Conservation (phyloP, 2,113 vertebrate species). For the Cavia aperea region DNA sequence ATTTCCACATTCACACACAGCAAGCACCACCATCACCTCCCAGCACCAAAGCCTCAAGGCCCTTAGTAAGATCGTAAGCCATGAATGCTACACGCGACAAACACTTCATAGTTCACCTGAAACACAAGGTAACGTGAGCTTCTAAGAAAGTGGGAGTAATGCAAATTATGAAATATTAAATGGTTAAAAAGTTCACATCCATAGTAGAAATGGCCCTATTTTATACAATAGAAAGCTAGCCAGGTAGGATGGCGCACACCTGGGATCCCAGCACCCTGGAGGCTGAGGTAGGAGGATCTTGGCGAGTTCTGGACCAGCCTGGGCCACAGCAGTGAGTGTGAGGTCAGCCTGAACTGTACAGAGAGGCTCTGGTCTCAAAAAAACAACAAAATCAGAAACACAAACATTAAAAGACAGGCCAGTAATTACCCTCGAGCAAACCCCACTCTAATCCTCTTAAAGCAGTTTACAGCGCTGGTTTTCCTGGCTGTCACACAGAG, state of each 20-base stretch:
- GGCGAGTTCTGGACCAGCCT: neutral
- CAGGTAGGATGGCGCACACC: neutral
- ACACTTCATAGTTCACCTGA: neutral
- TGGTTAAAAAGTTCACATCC: neutral
- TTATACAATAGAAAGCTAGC: no score
- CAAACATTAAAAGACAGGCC: neutral
- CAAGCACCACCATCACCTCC: neutral
- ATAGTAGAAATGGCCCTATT: neutral
- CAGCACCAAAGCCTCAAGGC: neutral
- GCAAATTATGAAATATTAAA: neutral
- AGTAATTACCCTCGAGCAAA: neutral
- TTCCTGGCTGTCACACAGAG: neutral
- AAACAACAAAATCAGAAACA: neutral
- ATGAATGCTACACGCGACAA: neutral
- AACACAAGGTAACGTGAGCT: neutral
- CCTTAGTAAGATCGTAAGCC: neutral
- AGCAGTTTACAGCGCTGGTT: neutral
- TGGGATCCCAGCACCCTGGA: neutral
- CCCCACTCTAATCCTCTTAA: neutral
- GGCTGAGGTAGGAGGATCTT: neutral
- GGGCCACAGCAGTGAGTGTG: neutral
- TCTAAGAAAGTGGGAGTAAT: neutral
- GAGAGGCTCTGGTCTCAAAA: neutral
- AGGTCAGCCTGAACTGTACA: neutral
- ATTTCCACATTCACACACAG: neutral